phyloP scores from a whole-genome alignment of 2,888 invertebrate genomes.

The Meandrusa payeni region DNA sequence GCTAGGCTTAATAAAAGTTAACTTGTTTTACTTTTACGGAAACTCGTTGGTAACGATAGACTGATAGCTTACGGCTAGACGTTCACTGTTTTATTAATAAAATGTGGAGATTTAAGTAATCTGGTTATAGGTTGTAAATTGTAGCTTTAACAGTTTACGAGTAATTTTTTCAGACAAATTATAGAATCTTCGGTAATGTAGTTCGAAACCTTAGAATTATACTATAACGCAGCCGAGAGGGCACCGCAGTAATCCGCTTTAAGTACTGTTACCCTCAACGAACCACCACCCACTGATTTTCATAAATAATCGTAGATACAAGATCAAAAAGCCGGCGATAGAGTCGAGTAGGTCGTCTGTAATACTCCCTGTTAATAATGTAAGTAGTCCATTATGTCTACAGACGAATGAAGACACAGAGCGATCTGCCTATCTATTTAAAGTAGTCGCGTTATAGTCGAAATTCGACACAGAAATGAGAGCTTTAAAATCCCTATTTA shows the following conservation, averaged over 20 bases:
- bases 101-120: background rate
- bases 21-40: too few species aligned
- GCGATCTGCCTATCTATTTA: too few species aligned
- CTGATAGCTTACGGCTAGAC: too few species aligned
- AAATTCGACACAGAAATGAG: too few species aligned
- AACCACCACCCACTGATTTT: slow-evolving; percentile 44
- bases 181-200: too few species aligned
- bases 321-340: slow-evolving; percentile 47
- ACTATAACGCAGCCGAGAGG: slow-evolving; percentile 25
- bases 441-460: too few species aligned
- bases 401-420: slow-evolving; percentile 33
- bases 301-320: slow-evolving; percentile 51
- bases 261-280: slow-evolving; percentile 25
- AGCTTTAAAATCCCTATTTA: too few species aligned
- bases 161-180: slow-evolving; percentile 16
- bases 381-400: slow-evolving; percentile 45
- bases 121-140: slow-evolving; percentile 9
- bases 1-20: too few species aligned
- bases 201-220: slow-evolving; percentile 4
- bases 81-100: background rate
- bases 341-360: slow-evolving; percentile 33
- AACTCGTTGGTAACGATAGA: too few species aligned
- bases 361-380: slow-evolving; percentile 42
- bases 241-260: slow-evolving; percentile 28
- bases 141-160: background rate